Evolutionary conservation across 2,888 invertebrate genomes (phyloP).

Genomic region (Harpalus rufipes): DNA sequence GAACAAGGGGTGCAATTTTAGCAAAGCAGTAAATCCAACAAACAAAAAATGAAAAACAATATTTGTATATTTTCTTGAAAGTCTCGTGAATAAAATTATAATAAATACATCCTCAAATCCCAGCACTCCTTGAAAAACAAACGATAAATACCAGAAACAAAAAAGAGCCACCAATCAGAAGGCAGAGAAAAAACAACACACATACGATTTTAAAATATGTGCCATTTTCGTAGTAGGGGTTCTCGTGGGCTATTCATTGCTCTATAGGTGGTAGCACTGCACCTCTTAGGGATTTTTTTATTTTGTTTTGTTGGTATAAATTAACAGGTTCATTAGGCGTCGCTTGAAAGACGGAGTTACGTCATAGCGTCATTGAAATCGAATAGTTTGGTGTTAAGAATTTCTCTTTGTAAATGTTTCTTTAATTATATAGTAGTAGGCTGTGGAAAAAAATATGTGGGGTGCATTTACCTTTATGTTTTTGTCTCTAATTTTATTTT

Average conservation of each 20-base stretch:
- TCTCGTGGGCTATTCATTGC: conserved; percentile 8
- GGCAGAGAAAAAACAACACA: not conserved
- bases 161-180: not conserved
- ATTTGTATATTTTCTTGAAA: not conserved
- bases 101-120: conserved; percentile 6
- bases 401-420: not conserved
- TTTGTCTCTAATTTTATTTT: conserved; percentile 2
- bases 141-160: not conserved
- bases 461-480: not conserved
- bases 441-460: not conserved
- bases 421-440: not conserved
- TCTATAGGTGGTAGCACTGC: conserved; percentile 25
- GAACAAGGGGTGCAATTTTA: not conserved
- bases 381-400: not conserved
- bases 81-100: conserved; percentile 1
- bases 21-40: too few relatives aligned
- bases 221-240: not conserved
- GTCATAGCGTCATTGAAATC: conserved; percentile 10
- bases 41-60: not conserved
- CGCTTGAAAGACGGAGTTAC: conserved; percentile 23
- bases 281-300: conserved; percentile 7
- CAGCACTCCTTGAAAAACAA: conserved; percentile 5
- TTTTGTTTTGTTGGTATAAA: conserved; percentile 33
- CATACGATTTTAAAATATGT: not conserved
- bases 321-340: conserved; percentile 17